These are phyloP conservation scores for Etia nguti DNA, from an alignment of 2,113 vertebrate genomes.

Conservation along the genomic window DNA sequence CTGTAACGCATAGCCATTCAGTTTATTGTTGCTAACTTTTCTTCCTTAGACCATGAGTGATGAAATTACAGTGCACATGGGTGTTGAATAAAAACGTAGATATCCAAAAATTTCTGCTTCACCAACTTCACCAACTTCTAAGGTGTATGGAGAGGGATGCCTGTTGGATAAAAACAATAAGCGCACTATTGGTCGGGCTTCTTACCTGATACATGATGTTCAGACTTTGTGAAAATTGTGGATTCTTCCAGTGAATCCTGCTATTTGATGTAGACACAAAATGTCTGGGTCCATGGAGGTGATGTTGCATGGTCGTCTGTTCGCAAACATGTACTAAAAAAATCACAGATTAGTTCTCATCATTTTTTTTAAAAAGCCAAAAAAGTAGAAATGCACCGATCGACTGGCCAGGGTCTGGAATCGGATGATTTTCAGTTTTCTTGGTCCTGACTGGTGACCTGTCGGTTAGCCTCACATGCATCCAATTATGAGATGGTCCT, in stretches of 20 bases:
- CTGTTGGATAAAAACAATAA: not conserved
- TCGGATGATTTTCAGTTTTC: not conserved
- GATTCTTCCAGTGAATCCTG: not conserved
- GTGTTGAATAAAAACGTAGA: not conserved
- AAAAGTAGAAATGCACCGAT: not conserved
- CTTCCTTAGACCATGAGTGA: not conserved
- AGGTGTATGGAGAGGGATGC: not conserved
- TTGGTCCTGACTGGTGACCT: not conserved
- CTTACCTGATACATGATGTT: not conserved
- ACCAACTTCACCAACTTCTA: not conserved
- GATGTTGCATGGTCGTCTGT: not conserved
- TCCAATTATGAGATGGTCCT: not conserved
- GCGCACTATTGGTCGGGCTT: not conserved
- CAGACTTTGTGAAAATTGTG: not conserved
- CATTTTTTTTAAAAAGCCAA: not conserved
- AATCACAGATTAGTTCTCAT: not conserved
- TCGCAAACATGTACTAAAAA: not conserved
- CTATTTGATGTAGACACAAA: not conserved
- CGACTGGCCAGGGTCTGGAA: not conserved
- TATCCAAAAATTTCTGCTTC: accelerated
- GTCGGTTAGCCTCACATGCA: not conserved
- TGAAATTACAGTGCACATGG: not conserved
- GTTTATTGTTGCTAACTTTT: not conserved
- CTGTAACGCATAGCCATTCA: not conserved
- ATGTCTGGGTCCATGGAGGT: not conserved